These are phyloP conservation scores for Sussaba pulchella DNA, from an alignment of 2,888 invertebrate genomes.

Conservation along the genomic window DNA sequence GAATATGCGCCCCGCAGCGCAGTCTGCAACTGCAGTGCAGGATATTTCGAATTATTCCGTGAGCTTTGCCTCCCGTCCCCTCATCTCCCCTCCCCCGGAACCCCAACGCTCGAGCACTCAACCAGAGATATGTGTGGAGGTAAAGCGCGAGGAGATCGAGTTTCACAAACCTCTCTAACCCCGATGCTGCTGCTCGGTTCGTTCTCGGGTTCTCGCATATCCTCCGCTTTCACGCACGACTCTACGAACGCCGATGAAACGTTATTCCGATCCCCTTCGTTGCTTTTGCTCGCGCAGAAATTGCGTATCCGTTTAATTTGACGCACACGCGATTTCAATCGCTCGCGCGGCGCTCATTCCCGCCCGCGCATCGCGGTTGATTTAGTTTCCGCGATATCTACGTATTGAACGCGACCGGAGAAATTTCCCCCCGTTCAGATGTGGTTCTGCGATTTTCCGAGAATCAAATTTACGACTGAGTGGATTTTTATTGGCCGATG, in stretches of 20 bases:
- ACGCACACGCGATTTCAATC: conserved; percentile 8
- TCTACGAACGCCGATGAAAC: neutral
- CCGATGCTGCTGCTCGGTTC: conserved; percentile 1
- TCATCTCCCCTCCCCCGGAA: too few relatives aligned
- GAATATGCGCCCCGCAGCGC: neutral
- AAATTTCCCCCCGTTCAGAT: too few relatives aligned
- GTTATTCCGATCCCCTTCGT: neutral
- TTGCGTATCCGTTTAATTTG: conserved; percentile 22
- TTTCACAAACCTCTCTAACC: conserved; percentile 36
- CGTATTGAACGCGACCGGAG: neutral
- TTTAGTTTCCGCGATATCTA: neutral
- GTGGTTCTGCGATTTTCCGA: too few relatives aligned
- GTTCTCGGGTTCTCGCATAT: conserved; percentile 36
- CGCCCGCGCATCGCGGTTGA: neutral
- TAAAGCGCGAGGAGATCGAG: conserved; percentile 42
- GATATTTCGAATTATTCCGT: conserved; percentile 45
- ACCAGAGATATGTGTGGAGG: conserved; percentile 32
- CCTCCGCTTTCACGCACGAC: conserved; percentile 13
- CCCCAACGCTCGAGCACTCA: conserved; percentile 25
- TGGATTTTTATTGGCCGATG: neutral
- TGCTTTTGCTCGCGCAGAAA: conserved; percentile 12
- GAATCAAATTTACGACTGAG: neutral
- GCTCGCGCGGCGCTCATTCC: conserved; percentile 23
- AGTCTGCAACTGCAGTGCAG: conserved; percentile 27
- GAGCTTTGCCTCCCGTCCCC: conserved; percentile 36